A percentile compares a stretch with the other conserved stretches of the same genome.
Conservation (phyloP, 92 coral and sea anemone species). For the Bergia puertoricense region DNA sequence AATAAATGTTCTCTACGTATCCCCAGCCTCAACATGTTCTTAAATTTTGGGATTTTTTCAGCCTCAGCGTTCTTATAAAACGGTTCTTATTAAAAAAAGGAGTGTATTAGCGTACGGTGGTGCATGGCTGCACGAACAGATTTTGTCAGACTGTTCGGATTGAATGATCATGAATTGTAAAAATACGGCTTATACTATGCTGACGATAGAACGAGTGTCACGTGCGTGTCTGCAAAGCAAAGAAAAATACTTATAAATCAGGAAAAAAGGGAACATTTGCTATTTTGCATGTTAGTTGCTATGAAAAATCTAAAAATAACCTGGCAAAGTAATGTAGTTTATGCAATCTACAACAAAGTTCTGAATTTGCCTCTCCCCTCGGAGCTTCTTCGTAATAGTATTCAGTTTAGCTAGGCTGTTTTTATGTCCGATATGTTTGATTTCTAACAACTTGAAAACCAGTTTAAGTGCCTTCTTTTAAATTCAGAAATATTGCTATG, state of each 20-base stretch:
- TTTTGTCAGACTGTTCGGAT: background rate
- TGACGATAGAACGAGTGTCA: background rate
- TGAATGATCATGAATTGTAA: background rate
- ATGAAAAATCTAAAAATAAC: background rate
- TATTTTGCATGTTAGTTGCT: background rate
- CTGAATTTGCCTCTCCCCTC: too few species aligned
- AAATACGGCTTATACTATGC: background rate
- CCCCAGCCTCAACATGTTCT: too few species aligned
- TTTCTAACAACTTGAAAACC: background rate
- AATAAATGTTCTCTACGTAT: too few species aligned
- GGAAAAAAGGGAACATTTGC: background rate
- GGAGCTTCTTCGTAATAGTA: background rate
- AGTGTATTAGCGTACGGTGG: too few species aligned
- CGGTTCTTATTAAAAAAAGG: too few species aligned
- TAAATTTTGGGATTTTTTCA: too few species aligned
- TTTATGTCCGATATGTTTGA: background rate
- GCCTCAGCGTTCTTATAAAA: too few species aligned
- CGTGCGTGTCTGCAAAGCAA: background rate
- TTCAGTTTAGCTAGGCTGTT: background rate
- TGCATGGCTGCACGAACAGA: too few species aligned
- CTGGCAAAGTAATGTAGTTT: too few species aligned
- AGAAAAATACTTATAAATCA: background rate
- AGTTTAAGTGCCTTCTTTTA: background rate
- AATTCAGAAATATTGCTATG: background rate
- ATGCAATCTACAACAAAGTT: too few species aligned